A percentile compares a stretch with the other conserved stretches of the same genome.
Conservation (phyloP, 2,888 invertebrate genomes). For the Hirtodrosophila trivittata region DNA sequence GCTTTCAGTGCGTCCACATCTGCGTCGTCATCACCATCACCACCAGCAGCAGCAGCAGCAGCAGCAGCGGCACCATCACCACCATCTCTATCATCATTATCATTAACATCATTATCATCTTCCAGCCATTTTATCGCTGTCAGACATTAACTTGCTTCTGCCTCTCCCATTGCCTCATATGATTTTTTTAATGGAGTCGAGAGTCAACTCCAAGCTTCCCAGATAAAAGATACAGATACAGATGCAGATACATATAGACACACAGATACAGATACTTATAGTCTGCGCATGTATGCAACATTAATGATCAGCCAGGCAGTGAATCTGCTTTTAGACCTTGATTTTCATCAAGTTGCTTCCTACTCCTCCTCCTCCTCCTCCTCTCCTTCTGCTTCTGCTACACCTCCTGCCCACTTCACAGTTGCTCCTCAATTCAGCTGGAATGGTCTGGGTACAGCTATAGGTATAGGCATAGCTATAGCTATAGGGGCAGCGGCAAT, state of each 20-base stretch:
- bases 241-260: slow-evolving; percentile 5
- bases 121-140: slow-evolving; percentile 33
- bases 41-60: slow-evolving; percentile 31
- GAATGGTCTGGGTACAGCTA: too few species aligned
- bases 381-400: not conserved
- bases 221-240: not conserved
- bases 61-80: slow-evolving; percentile 29
- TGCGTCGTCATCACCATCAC: slow-evolving; percentile 76
- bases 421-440: too few species aligned
- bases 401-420: too few species aligned
- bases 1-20: slow-evolving; percentile 81
- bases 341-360: slow-evolving; percentile 30
- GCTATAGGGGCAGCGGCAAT: slow-evolving; percentile 8
- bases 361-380: not conserved
- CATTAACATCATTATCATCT: slow-evolving; percentile 24
- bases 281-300: slow-evolving; percentile 47
- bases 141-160: slow-evolving; percentile 53
- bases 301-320: slow-evolving; percentile 60
- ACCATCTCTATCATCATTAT: slow-evolving; percentile 8
- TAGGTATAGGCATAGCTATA: too few species aligned
- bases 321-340: slow-evolving; percentile 51
- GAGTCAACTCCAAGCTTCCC: slow-evolving; percentile 41
- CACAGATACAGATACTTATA: slow-evolving; percentile 2
- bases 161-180: slow-evolving; percentile 19
- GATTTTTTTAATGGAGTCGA: slow-evolving; percentile 37